These are phyloP conservation scores for Alcedo atthis DNA, from an alignment of 2,797 vertebrate genomes.

Conservation along the genomic window DNA sequence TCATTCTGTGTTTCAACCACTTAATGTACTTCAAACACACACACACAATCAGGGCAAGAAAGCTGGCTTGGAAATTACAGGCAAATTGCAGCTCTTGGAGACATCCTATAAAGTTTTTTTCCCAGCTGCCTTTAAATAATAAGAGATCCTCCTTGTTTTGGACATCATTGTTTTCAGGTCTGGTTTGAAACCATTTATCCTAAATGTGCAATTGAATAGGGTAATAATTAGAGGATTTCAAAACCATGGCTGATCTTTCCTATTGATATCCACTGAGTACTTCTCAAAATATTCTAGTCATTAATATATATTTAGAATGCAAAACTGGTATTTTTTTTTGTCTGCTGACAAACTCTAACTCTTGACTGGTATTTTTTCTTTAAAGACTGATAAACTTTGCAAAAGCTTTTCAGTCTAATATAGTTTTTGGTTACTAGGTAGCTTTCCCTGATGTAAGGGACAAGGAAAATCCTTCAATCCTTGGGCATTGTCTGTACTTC, in stretches of 20 bases:
- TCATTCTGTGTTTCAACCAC: conserved; percentile 34
- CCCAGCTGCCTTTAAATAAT: background rate
- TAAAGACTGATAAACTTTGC: background rate
- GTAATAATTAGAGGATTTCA: conserved; percentile 32
- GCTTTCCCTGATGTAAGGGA: background rate
- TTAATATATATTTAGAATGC: background rate
- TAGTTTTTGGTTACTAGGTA: background rate
- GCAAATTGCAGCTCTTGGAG: conserved; percentile 12
- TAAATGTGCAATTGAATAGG: background rate
- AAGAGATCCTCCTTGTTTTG: background rate
- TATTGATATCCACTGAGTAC: background rate
- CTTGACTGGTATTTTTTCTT: background rate
- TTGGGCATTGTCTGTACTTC: background rate
- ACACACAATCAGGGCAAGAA: conserved; percentile 23
- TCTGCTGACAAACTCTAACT: too few relatives aligned
- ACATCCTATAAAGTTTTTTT: background rate
- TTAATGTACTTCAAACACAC: conserved; percentile 40
- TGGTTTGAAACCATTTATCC: conserved; percentile 9
- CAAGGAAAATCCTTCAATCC: background rate
- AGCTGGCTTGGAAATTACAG: conserved; percentile 31
- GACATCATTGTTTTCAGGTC: background rate
- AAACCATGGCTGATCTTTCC: background rate
- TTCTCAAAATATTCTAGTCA: background rate
- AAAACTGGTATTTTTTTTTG: background rate
- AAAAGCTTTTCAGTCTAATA: background rate